Evolutionary conservation across 2,888 invertebrate species (phyloP), one percentile per base, ranked within the genome.

Genomic region (Eristalis intricaria): DNA sequence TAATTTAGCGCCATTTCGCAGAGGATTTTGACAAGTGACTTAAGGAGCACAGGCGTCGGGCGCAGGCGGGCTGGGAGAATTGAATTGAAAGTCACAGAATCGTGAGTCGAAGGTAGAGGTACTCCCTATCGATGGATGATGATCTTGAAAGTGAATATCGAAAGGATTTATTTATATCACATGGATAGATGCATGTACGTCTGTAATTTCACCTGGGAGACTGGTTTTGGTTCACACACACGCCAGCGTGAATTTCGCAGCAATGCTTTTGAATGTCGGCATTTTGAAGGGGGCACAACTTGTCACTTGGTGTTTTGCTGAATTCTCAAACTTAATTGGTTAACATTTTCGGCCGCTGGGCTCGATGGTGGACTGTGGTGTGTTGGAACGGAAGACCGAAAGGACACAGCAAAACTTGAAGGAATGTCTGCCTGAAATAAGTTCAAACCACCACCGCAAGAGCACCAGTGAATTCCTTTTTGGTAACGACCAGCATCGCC

Each of bases 141-240:
- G 85, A 82, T 86, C 86, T 86, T 78, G 83, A 83, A 83, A 86
- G 82, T 75, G 82, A 86, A 82, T 50, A 86, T 79, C 74, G 83
- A 86, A 86, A 86, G 83, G 86, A 81, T 85, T 81, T 77, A 56
- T 56, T 56, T 60, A 29, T 60, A 50, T 50, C 50, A 8, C 40
- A 74, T 35, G 63, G n/a, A n/a, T n/a, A n/a, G 56, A 80, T 15
- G 26, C 23, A 61, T 22, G 40, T 56, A 65, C 19, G 50, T 50
- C 50, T 78, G 83, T 83, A 86, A 82, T 86, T 86, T 86, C 86
- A 83, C 86, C 86, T 82, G 77, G 56, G 26, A 40, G 50, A 40
- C 23, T 50, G n/a, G 43, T 29, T 19, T 29, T n/a, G 15, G 22
- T 40, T 29, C 60, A 60, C 60, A 60, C 60, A 60, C 22, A n/a